Conservation (phyloP, 2,888 invertebrate genomes). For the Rotaria sp. region DNA sequence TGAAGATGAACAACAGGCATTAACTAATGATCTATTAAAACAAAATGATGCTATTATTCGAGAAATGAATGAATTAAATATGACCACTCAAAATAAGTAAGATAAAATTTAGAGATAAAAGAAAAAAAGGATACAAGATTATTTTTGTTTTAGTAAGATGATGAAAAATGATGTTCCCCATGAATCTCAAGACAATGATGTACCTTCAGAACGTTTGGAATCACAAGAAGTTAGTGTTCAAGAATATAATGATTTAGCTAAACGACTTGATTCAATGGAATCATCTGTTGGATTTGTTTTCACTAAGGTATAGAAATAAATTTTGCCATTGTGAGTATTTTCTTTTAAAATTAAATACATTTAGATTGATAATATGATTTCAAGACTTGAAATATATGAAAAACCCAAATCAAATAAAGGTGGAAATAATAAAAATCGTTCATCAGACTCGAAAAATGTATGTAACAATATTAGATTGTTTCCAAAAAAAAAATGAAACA, state of each 20-base stretch:
- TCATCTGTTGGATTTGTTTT: conserved; percentile 50
- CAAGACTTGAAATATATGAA: not conserved
- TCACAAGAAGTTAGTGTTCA: conserved; percentile 19
- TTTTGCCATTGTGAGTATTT: not conserved
- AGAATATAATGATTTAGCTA: conserved; percentile 43
- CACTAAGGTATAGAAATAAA: conserved; percentile 30
- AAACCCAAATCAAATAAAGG: not conserved
- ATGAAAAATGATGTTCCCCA: not conserved
- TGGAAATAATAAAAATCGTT: not conserved
- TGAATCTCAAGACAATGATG: not conserved
- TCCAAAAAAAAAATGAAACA: not conserved
- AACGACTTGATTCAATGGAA: conserved; percentile 52
- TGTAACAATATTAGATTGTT: not conserved
- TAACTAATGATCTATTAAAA: conserved; percentile 52
- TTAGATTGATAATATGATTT: not conserved
- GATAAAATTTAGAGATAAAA: not conserved
- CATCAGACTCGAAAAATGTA: not conserved
- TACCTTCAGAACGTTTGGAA: not conserved
- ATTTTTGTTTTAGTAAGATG: not conserved
- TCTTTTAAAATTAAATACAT: too few species aligned
- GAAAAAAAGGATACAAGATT: too few species aligned
- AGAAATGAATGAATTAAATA: conserved; percentile 33
- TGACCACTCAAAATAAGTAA: not conserved
- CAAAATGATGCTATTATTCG: conserved; percentile 42
- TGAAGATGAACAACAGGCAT: conserved; percentile 49